Evolutionary conservation across 37 sponge, comb jelly and placozoan species (phyloP).

Genomic region (Haliclona indistincta): DNA sequence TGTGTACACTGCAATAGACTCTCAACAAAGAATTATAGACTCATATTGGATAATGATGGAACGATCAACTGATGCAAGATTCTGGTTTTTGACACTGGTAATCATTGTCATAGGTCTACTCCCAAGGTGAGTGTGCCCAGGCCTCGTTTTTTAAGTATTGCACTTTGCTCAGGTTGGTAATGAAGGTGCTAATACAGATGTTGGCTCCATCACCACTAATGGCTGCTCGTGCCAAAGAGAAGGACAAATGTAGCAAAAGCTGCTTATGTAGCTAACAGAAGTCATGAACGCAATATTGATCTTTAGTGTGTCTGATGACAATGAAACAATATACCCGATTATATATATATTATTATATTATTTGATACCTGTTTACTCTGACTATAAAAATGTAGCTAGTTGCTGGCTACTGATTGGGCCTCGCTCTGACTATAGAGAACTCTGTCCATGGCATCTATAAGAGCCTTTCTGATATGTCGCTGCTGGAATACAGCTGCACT

Average conservation of each 20-base stretch:
- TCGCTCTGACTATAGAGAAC: too few relatives aligned
- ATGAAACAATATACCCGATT: too few relatives aligned
- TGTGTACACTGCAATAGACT: slow-evolving; percentile 64
- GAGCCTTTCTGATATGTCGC: background rate
- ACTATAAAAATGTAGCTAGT: too few relatives aligned
- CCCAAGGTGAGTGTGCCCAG: slow-evolving; percentile 54
- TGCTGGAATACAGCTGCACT: slow-evolving; percentile 42
- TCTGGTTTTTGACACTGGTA: slow-evolving; percentile 64
- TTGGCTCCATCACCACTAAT: background rate
- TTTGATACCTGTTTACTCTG: too few relatives aligned
- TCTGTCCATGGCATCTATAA: slow-evolving; percentile 17
- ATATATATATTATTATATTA: too few relatives aligned
- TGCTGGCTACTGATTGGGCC: too few relatives aligned
- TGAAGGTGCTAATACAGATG: background rate
- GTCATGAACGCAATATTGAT: too few relatives aligned
- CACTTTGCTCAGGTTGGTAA: background rate
- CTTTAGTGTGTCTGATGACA: too few relatives aligned
- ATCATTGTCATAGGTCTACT: slow-evolving; percentile 56
- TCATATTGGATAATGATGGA: slow-evolving; percentile 56
- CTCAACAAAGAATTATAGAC: slow-evolving; percentile 37
- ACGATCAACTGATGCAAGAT: slow-evolving; percentile 19
- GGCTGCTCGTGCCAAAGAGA: background rate
- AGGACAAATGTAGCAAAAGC: too few relatives aligned
- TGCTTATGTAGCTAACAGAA: too few relatives aligned
- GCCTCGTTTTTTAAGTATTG: too few relatives aligned